These are phyloP conservation scores for Serripes groenlandicus DNA, from an alignment of 2,888 invertebrate species.

Conservation along the genomic window DNA sequence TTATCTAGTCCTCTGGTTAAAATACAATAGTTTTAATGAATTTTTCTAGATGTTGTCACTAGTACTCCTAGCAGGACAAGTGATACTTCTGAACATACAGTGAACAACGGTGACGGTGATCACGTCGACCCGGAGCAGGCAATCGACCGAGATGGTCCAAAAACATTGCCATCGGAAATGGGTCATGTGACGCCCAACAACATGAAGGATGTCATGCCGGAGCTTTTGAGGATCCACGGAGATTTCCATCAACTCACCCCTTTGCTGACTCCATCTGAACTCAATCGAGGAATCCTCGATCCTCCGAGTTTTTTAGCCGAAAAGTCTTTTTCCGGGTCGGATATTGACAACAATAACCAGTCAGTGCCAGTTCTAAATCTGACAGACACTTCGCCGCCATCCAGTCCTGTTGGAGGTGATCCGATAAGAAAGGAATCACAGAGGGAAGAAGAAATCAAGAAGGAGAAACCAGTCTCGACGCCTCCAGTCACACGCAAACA, in stretches of 20 bases:
- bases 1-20: too few species aligned
- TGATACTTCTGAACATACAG: not conserved
- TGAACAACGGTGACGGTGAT: not conserved
- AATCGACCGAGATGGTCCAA: not conserved
- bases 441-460: not conserved
- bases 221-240: not conserved
- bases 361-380: not conserved
- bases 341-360: slow-evolving; percentile 20
- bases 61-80: slow-evolving; percentile 52
- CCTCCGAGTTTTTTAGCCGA: slow-evolving; percentile 47
- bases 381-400: not conserved
- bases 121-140: not conserved
- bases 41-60: slow-evolving; percentile 61
- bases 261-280: slow-evolving; percentile 32
- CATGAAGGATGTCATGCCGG: not conserved
- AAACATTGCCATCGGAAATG: not conserved
- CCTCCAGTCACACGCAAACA: not conserved
- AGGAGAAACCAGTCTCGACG: not conserved
- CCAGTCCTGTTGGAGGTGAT: not conserved
- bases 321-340: not conserved
- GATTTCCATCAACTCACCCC: slow-evolving; percentile 36
- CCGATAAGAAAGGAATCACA: not conserved
- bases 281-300: not conserved
- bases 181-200: not conserved
- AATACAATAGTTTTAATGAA: too few species aligned